These are phyloP conservation scores for Dallia pectoralis DNA, from an alignment of 2,797 vertebrate genomes.

Conservation along the genomic window DNA sequence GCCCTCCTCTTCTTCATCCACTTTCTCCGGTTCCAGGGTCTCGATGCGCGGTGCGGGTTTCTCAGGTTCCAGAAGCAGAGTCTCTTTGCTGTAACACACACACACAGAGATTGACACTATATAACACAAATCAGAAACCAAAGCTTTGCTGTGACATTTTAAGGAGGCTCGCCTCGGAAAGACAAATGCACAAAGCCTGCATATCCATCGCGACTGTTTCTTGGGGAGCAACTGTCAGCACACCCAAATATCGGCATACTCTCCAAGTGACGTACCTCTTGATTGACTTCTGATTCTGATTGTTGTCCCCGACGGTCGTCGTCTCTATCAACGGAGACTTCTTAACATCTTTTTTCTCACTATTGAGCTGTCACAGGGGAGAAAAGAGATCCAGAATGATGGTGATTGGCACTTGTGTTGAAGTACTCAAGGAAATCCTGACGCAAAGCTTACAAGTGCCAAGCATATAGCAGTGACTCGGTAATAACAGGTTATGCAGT, in stretches of 20 bases:
- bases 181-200: not conserved
- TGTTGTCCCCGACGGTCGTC: conserved; percentile 91
- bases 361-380: conserved; percentile 82
- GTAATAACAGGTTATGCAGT: not conserved
- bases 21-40: conserved; percentile 93
- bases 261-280: conserved; percentile 82
- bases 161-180: not conserved
- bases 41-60: conserved; percentile 89
- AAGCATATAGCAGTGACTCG: not conserved
- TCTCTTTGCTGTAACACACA: conserved; percentile 83
- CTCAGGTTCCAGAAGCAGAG: conserved; percentile 90
- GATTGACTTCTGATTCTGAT: conserved; percentile 88
- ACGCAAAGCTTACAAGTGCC: not conserved
- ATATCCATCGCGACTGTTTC: not conserved
- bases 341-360: conserved; percentile 89
- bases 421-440: not conserved
- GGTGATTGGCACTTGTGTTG: not conserved
- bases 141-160: not conserved
- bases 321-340: conserved; percentile 96
- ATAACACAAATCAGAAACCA: too few species aligned
- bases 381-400: not conserved
- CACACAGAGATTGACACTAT: not conserved
- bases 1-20: conserved; percentile 91
- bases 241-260: too few species aligned
- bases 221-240: not conserved